A percentile compares a stretch with the other conserved stretches of the same genome.
Evolutionary conservation across 2,113 vertebrate genomes (phyloP).

Genomic region (Lepus americanus): DNA sequence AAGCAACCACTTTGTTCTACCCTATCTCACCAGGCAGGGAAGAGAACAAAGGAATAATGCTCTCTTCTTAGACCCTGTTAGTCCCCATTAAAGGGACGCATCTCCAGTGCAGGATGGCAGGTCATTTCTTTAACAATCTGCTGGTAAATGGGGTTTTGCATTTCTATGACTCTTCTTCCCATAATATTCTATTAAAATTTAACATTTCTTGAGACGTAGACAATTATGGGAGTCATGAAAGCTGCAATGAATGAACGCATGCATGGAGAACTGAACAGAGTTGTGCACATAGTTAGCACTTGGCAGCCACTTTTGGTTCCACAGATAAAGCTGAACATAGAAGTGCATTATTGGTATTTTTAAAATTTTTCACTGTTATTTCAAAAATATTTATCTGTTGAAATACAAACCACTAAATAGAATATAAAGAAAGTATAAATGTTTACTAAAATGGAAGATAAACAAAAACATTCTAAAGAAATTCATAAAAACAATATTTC

Average conservation of each 20-base stretch:
- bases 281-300: not conserved
- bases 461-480: not conserved
- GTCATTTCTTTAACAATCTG: not conserved
- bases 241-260: not conserved
- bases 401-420: constrained; percentile 12
- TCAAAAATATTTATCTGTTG: constrained; percentile 13
- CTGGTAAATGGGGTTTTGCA: not conserved
- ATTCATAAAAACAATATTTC: not conserved
- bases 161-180: not conserved
- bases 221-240: not conserved
- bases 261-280: not conserved
- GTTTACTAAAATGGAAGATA: not conserved
- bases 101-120: not conserved
- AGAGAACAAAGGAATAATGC: constrained; percentile 11
- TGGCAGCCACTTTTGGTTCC: not conserved
- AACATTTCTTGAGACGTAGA: constrained; percentile 27
- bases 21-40: constrained; percentile 14
- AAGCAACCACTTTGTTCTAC: constrained; percentile 67
- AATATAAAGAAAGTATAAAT: not conserved
- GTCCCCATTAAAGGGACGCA: constrained; percentile 3
- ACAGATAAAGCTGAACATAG: not conserved
- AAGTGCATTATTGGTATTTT: not conserved
- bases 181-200: not conserved
- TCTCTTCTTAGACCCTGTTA: not conserved
- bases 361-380: not conserved